Percentiles rank a stretch among this genome's conserved stretches.
Conservation (phyloP, 2,113 vertebrate genomes). For the Eubucco bourcierii region DNA sequence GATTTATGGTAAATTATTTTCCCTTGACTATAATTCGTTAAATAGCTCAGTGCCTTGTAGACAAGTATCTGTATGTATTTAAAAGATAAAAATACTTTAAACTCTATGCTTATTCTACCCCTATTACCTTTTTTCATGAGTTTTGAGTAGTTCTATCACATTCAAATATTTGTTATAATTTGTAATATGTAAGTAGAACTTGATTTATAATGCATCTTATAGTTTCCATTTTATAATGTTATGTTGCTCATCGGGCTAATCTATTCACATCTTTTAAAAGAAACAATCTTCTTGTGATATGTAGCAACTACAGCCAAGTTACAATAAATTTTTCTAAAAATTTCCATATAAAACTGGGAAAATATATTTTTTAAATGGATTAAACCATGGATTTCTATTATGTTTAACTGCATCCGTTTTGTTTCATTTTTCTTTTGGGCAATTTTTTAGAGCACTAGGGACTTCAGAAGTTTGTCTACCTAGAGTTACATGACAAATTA, state of each 20-base stretch:
- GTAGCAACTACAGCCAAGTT: neutral
- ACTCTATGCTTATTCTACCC: neutral
- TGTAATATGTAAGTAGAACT: neutral
- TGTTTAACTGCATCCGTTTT: neutral
- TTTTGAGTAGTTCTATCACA: neutral
- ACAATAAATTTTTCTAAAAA: neutral
- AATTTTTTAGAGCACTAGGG: neutral
- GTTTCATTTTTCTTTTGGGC: neutral
- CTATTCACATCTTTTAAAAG: neutral
- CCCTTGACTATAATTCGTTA: neutral
- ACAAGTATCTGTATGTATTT: neutral
- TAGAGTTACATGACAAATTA: neutral
- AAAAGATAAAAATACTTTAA: neutral
- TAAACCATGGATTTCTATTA: neutral
- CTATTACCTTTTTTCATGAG: neutral
- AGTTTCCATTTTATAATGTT: neutral
- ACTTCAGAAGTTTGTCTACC: neutral
- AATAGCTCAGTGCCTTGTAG: neutral
- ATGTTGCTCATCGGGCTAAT: neutral
- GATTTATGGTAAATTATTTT: neutral
- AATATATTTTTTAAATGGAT: neutral
- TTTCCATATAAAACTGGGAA: neutral
- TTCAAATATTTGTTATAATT: neutral
- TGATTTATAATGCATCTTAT: neutral
- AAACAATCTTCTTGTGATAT: neutral